Base-by-base conservation (phyloP, 2,888 invertebrate genomes). In the Homarus gammarus region DNA sequence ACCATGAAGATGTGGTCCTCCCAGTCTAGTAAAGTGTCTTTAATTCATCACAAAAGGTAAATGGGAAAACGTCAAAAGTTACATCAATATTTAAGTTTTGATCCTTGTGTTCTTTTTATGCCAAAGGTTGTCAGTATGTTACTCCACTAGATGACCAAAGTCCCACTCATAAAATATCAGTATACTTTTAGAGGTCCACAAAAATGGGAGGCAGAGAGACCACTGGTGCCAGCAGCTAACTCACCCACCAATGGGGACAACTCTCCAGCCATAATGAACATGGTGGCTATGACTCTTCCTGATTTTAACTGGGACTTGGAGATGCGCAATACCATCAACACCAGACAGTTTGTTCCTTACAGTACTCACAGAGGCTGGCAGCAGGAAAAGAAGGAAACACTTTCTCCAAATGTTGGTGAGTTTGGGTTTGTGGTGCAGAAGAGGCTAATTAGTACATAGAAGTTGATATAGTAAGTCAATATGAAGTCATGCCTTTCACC, bases 301-400 rank as follows among this genome's bases (percentile, higher is more conserved):
- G 77, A 88, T 61, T 61, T 77, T 36, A 83, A 75, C 38, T 83
- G 88, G 83, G 83, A 83, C 33, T 27, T 88, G 40, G 83, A 77
- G 27, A 38, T 83, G 33, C 31, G 77, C 0, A 6, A 31, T 44
- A 64, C 68, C 22, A 31, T 83, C 36, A 38, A 31, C 22, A 44
- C 51, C 22, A 79, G 68, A 10, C 82, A 88, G 51, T 38, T 77
- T 33, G 49, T 51, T 18, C 27, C 64, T 12, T 75, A 83, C 36
- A 64, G 33, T 0, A 49, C 49, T 49, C 36, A 27, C 0, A 51
- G 73, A 15, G 83, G 83, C 1, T 88, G 83, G 88, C 33, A 44
- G 2, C 73, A 77, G 77, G 49, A 77, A n/a, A 49, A 51, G 22
- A 61, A 40, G 40, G 77, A 88, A 82, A 83, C 83, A 1, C 2